Evolutionary conservation across 2,797 vertebrate species (phyloP).

Genomic region (Ambastaia sidthimunki): DNA sequence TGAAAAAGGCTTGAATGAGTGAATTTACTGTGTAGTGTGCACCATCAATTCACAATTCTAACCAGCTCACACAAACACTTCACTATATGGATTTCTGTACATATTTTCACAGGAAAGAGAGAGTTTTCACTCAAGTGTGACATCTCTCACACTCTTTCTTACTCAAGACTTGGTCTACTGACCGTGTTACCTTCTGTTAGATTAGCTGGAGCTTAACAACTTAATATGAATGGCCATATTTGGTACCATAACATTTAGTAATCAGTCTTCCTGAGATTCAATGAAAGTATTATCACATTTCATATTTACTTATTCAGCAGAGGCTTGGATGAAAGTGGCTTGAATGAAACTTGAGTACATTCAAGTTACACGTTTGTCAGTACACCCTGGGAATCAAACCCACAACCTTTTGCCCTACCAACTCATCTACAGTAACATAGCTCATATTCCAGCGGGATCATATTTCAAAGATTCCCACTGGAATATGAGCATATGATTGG

Average conservation of each 20-base stretch:
- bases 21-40: not conserved
- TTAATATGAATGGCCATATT: not conserved
- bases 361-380: no score
- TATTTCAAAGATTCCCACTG: not conserved
- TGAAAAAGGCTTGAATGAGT: not conserved
- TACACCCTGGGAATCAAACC: no score
- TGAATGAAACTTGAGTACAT: no score
- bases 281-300: not conserved
- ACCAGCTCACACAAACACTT: conserved; percentile 16
- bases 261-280: not conserved
- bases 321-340: no score
- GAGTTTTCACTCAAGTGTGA: conserved; percentile 66
- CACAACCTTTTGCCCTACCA: no score
- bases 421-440: no score
- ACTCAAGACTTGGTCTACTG: not conserved
- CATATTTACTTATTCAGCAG: no score
- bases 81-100: conserved; percentile 30
- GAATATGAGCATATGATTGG: not conserved
- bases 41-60: not conserved
- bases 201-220: not conserved
- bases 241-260: not conserved
- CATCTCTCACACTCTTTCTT: conserved; percentile 31
- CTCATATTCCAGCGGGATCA: no score
- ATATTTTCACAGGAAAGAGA: conserved; percentile 62
- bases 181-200: not conserved